Evolutionary conservation across 2,797 vertebrate genomes (phyloP), one percentile per base, ranked within the genome.

Genomic region (Discoglossus pictus): DNA sequence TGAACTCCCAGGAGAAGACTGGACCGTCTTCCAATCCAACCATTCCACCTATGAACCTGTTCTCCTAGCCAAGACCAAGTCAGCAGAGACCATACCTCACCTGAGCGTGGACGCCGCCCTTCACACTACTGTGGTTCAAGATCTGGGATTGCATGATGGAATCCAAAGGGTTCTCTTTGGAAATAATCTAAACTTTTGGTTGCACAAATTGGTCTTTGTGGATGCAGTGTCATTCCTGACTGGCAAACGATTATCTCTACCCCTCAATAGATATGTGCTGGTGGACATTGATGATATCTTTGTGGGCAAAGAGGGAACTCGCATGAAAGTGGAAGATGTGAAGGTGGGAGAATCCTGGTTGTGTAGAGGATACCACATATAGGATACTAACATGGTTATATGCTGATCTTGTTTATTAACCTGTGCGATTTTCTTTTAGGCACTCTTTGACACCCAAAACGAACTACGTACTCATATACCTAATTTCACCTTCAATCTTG

Each of bases 211-310:
- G 3, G 87, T 99, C 75, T 95, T 99, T 0, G 94, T 99, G 73
- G 97, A 99, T 0, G 93, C 96, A 0, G 94, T 99, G 76, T 95
- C 94, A 78, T 98, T 98, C 80, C 87, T 98, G 73, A 98, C 97
- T 0, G 93, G 94, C 67, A 98, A 98, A 81, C 91, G 94, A 60
- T 91, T 99, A 54, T 97, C 97, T 0, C 72, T 99, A 74, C 92
- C 94, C 4, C 83, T 99, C 36, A 95, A 99, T 75, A 95, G 97
- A 74, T 97, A 98, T 81, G 78, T 99, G 71, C 87, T 99, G 63
- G 97, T 99, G 79, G 97, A 99, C 75, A 93, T 99, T 0, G 97
- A 99, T 0, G 97, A 99, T 86, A 99, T 99, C 82, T 99, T 99
- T 24, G 97, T 99, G 67, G 97, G 97, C 78, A 99, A 99, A 74